Evolutionary conservation across 53 echinoderm and acorn worm genomes (phyloP), one percentile per base, ranked within the genome.

Genomic region (Zoroaster sp.): DNA sequence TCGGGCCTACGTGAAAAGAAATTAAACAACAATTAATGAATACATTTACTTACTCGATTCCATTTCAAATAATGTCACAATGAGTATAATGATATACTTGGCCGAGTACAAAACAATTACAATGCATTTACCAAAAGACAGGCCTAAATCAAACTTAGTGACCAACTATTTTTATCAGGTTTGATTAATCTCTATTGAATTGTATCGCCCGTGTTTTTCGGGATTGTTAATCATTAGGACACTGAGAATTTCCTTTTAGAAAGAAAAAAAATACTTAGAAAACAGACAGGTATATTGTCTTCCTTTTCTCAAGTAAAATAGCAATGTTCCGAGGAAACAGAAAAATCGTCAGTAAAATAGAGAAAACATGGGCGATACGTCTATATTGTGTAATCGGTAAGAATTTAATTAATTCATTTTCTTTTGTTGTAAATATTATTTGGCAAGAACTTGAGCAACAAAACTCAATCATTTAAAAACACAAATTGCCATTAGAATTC

Each of bases 1-100:
- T 53, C 96, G 82, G 2, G 88, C 15, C 88, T 91, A 49, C 5
- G 18, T 37, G 18, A 10, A 47, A 76, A 3, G 23, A 12, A 54
- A n/a, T n/a, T n/a, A n/a, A n/a, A 20, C 21, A 54, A 20, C 8
- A 21, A 54, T 20, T 8, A 54, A 54, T 18, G 20, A 54, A 8
- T 21, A 6, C n/a, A 54, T 20, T 54, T 54, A 20, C 54, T 0
- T 20, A 20, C 21, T 4, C 4, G 15, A 0, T 40, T 43, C n/a
- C 18, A 18, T n/a, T n/a, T n/a, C 46, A 78, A 23, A 0, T 78
- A n/a, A 33, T 51, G n/a, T n/a, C n/a, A n/a, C 52, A 4, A 18
- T 51, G 52, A 18, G 15, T 51, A n/a, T 51, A 5, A n/a, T 2
- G 4, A n/a, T 51, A 18, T 51, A 18, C 52, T 15, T 51, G 15